Evolutionary conservation across 2,797 vertebrate species (phyloP).

Genomic region (Galaxias olidus): DNA sequence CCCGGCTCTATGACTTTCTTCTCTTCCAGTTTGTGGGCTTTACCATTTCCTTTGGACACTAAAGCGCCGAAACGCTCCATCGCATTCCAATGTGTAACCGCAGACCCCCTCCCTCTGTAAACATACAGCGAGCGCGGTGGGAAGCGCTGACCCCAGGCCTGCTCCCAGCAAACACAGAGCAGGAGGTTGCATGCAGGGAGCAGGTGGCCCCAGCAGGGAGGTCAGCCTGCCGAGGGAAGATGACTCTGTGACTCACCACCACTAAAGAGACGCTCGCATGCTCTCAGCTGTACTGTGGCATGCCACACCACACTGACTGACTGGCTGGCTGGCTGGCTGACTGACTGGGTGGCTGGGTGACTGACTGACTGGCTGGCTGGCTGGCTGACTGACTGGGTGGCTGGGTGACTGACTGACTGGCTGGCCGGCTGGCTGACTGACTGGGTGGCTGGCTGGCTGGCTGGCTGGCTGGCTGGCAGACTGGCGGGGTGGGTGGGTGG

Average conservation of each 20-base stretch:
- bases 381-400: constrained; percentile 10
- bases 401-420: constrained; percentile 5
- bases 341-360: constrained; percentile 30
- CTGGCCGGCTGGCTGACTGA: constrained; percentile 6
- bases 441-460: background rate
- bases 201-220: constrained; percentile 56
- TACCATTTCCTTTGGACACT: background rate
- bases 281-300: constrained; percentile 11
- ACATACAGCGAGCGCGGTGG: too few relatives aligned
- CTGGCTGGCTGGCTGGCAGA: constrained; percentile 18
- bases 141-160: too few relatives aligned
- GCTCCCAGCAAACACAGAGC: too few relatives aligned
- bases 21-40: too few relatives aligned
- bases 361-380: constrained; percentile 16
- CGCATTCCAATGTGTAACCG: too few relatives aligned
- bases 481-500: background rate
- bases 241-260: constrained; percentile 62
- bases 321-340: constrained; percentile 19
- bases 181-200: constrained; percentile 25
- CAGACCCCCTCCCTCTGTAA: too few relatives aligned
- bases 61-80: too few relatives aligned
- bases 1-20: too few relatives aligned
- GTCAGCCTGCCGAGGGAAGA: constrained; percentile 51
- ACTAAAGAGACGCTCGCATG: constrained; percentile 39
- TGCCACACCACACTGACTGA: background rate